Conservation (phyloP, 2,113 vertebrate species). For the Halcyon senegalensis region DNA sequence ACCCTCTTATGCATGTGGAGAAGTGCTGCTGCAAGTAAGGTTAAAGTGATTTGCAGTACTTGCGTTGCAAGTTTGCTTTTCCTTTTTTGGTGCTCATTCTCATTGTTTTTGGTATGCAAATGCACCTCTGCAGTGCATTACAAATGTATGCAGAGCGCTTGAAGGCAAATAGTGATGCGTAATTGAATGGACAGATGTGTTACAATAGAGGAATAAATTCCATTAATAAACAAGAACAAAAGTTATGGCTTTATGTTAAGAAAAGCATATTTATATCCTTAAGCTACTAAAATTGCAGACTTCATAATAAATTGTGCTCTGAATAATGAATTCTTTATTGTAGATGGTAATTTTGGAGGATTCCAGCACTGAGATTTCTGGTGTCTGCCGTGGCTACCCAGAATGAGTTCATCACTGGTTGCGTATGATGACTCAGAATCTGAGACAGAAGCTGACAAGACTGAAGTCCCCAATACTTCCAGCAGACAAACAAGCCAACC, state of each 20-base stretch:
- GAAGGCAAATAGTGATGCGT: neutral
- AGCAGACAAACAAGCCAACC: neutral
- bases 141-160: neutral
- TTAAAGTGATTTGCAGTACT: neutral
- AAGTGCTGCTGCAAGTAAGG: neutral
- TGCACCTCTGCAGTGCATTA: neutral
- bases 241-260: neutral
- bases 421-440: conserved; percentile 92
- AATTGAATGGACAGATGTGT: neutral
- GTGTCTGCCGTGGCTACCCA: neutral
- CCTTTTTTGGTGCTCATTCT: neutral
- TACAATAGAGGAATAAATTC: neutral
- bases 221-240: neutral
- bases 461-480: neutral
- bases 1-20: neutral
- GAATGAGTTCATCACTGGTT: conserved; percentile 86
- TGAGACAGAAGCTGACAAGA: conserved; percentile 73
- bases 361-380: neutral
- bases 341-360: conserved; percentile 49
- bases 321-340: conserved; percentile 55
- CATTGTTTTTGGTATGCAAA: neutral
- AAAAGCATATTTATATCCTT: neutral
- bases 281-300: neutral
- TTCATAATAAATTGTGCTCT: neutral
- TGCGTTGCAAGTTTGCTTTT: neutral